phyloP scores from a whole-genome alignment of 2,797 vertebrate species.

The Apodemus agrarius region DNA sequence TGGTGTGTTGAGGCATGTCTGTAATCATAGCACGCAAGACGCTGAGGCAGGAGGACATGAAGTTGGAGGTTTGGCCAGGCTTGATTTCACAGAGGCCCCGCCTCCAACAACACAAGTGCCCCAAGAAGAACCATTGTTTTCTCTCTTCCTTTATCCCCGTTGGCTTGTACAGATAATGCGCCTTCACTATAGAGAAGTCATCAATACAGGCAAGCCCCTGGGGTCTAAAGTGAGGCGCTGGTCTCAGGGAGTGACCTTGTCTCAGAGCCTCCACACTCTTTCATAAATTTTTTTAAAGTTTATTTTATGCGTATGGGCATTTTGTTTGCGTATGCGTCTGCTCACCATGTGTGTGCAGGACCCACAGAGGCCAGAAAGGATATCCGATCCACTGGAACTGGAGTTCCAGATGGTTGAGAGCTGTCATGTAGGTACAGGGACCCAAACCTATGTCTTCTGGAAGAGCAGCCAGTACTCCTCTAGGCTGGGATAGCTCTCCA shows the following conservation, averaged over 20 bases:
- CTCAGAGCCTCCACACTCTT: conserved; percentile 6
- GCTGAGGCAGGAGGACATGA: not conserved
- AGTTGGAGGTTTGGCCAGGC: not conserved
- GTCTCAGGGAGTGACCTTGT: conserved; percentile 28
- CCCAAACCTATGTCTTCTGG: not conserved
- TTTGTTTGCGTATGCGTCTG: not conserved
- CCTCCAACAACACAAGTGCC: not conserved
- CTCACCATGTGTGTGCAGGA: not conserved
- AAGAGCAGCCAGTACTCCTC: not conserved
- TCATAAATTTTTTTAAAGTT: not conserved
- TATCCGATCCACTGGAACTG: not conserved
- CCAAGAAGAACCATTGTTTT: not conserved
- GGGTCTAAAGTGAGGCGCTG: not conserved
- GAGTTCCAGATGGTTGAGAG: not conserved
- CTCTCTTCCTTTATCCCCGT: not conserved
- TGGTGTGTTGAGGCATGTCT: not conserved
- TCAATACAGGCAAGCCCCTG: not conserved
- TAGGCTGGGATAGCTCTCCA: not conserved
- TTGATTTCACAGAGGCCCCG: not conserved
- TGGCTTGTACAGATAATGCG: not conserved
- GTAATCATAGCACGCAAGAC: not conserved
- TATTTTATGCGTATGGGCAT: not conserved
- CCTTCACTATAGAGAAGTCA: not conserved
- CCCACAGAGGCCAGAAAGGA: not conserved
- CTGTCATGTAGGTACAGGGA: not conserved